These are phyloP conservation scores for Schrankia costaestrigalis DNA, from an alignment of 2,888 invertebrate genomes.

Conservation along the genomic window DNA sequence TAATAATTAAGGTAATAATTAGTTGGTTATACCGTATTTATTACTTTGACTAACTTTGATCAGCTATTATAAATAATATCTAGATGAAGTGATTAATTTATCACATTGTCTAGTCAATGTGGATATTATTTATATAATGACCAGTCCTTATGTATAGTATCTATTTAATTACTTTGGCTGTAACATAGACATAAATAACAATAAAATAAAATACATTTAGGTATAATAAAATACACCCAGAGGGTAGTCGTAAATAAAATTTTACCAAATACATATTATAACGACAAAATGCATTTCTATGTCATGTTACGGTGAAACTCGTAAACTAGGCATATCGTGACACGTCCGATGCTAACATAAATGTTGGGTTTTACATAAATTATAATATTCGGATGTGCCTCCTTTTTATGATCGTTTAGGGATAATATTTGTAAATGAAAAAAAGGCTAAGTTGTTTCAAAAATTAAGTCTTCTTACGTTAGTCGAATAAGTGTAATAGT, in stretches of 20 bases:
- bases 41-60: no score
- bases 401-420: conserved; percentile 33
- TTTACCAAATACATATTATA: conserved; percentile 14
- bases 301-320: conserved; percentile 27
- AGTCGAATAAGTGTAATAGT: no score
- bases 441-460: background rate
- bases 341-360: conserved; percentile 15
- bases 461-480: no score
- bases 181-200: conserved; percentile 1
- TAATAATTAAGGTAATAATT: no score
- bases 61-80: no score
- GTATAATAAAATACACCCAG: no score
- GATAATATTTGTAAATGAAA: conserved; percentile 19
- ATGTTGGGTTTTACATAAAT: conserved; percentile 39
- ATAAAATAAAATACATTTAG: background rate
- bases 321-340: conserved; percentile 27
- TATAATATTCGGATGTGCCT: conserved; percentile 41
- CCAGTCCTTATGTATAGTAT: no score
- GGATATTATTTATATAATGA: no score
- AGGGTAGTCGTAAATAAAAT: conserved; percentile 26
- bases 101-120: no score
- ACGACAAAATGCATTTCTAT: conserved; percentile 27
- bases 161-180: no score
- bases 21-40: no score
- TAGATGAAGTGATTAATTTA: no score